Percentiles rank a stretch among this genome's conserved stretches.
These are phyloP conservation scores for Tragelaphus imberbis DNA, from an alignment of 2,113 vertebrate species.

Conservation along the genomic window DNA sequence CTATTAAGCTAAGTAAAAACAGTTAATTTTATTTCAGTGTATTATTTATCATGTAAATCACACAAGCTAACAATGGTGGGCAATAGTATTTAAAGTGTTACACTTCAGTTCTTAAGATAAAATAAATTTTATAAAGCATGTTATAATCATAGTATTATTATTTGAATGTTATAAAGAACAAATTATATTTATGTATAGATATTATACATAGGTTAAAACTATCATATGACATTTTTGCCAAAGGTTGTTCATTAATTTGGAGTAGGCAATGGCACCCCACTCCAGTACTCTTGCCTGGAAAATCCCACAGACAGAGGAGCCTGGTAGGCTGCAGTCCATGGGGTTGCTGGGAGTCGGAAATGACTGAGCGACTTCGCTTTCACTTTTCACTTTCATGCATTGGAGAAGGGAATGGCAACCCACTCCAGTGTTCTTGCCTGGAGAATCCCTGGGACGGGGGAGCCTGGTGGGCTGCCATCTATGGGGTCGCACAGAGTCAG, in stretches of 20 bases:
- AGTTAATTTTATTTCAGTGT: background rate
- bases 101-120: background rate
- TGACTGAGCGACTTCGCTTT: no score
- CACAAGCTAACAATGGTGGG: background rate
- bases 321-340: no score
- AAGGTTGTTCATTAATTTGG: background rate
- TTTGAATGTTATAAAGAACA: background rate
- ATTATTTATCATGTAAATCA: slow-evolving; percentile 2
- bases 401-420: no score
- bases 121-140: background rate
- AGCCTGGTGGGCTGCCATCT: no score
- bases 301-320: no score
- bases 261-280: no score
- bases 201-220: background rate
- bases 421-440: no score
- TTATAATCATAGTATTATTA: background rate
- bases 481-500: no score
- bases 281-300: no score
- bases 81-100: background rate
- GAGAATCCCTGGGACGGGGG: no score
- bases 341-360: no score
- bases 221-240: background rate
- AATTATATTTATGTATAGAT: background rate
- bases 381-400: no score
- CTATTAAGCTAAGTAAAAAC: background rate